phyloP scores from a whole-genome alignment of 2,113 vertebrate genomes.

The Callospermophilus lateralis region DNA sequence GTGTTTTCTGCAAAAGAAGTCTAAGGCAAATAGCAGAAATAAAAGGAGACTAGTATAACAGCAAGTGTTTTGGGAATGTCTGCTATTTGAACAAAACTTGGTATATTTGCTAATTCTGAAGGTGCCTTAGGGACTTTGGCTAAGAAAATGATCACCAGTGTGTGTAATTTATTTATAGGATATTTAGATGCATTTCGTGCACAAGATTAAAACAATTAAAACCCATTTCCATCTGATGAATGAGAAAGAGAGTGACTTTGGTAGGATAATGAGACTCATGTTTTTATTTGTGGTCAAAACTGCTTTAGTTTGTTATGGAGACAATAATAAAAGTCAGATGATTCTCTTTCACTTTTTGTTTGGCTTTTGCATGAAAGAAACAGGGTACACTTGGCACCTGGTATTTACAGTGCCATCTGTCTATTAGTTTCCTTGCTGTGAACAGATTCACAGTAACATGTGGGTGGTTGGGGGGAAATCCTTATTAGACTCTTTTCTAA shows the following conservation, averaged over 20 bases:
- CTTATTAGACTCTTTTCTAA: slow-evolving; percentile 66
- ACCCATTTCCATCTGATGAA: slow-evolving; percentile 57
- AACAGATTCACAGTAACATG: slow-evolving; percentile 75
- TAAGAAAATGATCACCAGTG: slow-evolving; percentile 69
- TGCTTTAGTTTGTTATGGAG: slow-evolving; percentile 47
- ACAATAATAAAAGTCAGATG: slow-evolving; percentile 56
- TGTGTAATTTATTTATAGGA: slow-evolving; percentile 81
- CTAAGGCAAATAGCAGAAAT: not conserved
- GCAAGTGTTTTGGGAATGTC: not conserved
- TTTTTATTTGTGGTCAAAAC: slow-evolving; percentile 51
- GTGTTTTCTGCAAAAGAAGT: not conserved
- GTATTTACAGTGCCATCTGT: slow-evolving; percentile 80
- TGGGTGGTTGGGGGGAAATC: slow-evolving; percentile 48
- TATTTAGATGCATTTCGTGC: slow-evolving; percentile 70
- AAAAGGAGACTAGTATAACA: not conserved
- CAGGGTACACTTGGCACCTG: slow-evolving; percentile 72
- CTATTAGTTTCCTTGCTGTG: slow-evolving; percentile 77
- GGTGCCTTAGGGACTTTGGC: slow-evolving; percentile 38
- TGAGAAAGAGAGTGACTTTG: slow-evolving; percentile 39
- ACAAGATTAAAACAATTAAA: slow-evolving; percentile 74
- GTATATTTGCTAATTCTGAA: slow-evolving; percentile 59
- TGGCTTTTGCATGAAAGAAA: slow-evolving; percentile 66
- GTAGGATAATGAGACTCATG: slow-evolving; percentile 19
- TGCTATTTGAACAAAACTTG: slow-evolving; percentile 55
- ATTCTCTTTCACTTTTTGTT: slow-evolving; percentile 59